A percentile compares a stretch with the other conserved stretches of the same genome.
Conservation (phyloP, 2,113 vertebrate genomes). For the Salvelinus fontinalis region DNA sequence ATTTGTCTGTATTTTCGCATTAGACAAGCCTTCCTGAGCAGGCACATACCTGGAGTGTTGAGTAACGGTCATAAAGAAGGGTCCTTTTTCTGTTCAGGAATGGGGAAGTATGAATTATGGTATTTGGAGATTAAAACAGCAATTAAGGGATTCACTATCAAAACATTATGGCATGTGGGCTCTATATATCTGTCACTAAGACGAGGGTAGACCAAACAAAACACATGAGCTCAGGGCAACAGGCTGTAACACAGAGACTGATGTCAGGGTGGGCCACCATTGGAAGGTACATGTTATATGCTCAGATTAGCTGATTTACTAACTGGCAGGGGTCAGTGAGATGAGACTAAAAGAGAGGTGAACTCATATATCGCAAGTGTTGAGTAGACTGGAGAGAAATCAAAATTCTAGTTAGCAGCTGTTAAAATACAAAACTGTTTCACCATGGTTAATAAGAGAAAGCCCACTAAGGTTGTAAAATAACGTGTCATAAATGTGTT, state of each 20-base stretch:
- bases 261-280: background rate
- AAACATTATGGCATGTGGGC: conserved; percentile 58
- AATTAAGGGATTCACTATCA: conserved; percentile 64
- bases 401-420: conserved; percentile 55
- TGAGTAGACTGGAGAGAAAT: conserved; percentile 54
- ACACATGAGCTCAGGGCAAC: conserved; percentile 64
- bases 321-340: conserved; percentile 42
- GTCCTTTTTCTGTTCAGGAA: conserved; percentile 25
- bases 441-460: conserved; percentile 43
- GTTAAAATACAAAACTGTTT: conserved; percentile 63
- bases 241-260: conserved; percentile 34
- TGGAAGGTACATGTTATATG: conserved; percentile 17
- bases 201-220: conserved; percentile 52
- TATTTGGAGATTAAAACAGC: conserved; percentile 50
- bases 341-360: conserved; percentile 36
- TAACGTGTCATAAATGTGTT: conserved; percentile 31
- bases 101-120: conserved; percentile 50
- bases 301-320: conserved; percentile 51
- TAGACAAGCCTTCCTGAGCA: background rate
- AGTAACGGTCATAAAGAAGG: conserved; percentile 13
- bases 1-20: conserved; percentile 8
- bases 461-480: conserved; percentile 40
- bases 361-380: conserved; percentile 50
- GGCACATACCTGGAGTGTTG: background rate
- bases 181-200: conserved; percentile 57